These are phyloP conservation scores for Lonchura striata DNA, from an alignment of 2,113 vertebrate genomes.

Conservation along the genomic window DNA sequence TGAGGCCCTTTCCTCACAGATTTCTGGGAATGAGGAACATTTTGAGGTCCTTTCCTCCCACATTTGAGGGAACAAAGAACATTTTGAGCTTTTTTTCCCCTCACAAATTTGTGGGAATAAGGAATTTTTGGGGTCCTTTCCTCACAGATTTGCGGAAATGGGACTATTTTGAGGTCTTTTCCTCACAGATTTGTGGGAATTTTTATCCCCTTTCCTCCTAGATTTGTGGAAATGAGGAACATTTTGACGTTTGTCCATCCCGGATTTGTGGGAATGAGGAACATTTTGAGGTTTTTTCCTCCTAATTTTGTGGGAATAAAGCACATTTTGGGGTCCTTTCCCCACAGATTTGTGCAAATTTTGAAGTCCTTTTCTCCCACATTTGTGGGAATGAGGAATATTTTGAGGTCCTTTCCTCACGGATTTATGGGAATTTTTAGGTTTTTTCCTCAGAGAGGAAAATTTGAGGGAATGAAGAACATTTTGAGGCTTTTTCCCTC, in stretches of 20 bases:
- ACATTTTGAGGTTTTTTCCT: not conserved
- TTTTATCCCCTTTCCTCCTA: too few relatives aligned
- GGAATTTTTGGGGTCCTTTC: too few relatives aligned
- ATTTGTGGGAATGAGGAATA: not conserved
- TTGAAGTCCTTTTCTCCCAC: fast-evolving
- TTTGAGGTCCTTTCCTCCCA: too few relatives aligned
- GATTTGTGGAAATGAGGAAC: not conserved
- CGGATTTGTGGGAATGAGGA: not conserved
- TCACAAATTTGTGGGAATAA: too few relatives aligned
- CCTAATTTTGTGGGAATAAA: not conserved
- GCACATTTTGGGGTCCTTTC: not conserved
- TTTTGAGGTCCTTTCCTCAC: not conserved
- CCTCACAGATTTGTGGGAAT: too few relatives aligned
- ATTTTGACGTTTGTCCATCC: too few relatives aligned
- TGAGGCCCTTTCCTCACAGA: fast-evolving
- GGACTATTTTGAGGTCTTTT: not conserved
- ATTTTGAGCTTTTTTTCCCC: too few relatives aligned
- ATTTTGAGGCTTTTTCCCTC: not conserved
- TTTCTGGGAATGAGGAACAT: not conserved
- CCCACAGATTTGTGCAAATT: not conserved
- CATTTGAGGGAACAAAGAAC: too few relatives aligned
- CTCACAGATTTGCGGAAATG: not conserved
- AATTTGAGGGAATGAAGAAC: too few relatives aligned
- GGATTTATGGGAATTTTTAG: not conserved
- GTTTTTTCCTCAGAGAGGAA: too few relatives aligned